A percentile compares a stretch with the other conserved stretches of the same genome.
Evolutionary conservation across 2,888 invertebrate genomes (phyloP).

Genomic region (Minunthozetes semirufus): DNA sequence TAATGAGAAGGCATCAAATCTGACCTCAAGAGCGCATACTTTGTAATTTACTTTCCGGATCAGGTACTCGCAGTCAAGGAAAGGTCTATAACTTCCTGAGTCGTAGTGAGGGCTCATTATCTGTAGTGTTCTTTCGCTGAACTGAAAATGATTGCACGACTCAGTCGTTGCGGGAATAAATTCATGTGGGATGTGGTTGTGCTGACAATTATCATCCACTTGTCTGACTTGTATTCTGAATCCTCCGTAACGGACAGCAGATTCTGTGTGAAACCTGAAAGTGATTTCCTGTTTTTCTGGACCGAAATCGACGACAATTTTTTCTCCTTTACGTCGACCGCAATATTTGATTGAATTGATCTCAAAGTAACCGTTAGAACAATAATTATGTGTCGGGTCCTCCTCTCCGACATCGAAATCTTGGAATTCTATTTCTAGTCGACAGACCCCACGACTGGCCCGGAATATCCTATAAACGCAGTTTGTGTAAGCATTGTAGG

Average conservation of each 20-base stretch:
- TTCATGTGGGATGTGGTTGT: slow-evolving; percentile 8
- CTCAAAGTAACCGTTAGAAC: slow-evolving; percentile 42
- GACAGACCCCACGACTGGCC: slow-evolving; percentile 39
- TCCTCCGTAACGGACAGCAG: slow-evolving; percentile 38
- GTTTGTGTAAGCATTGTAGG: slow-evolving; percentile 42
- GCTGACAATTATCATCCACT: slow-evolving; percentile 33
- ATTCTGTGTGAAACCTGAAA: slow-evolving; percentile 40
- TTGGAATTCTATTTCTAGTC: slow-evolving; percentile 41
- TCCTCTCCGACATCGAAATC: slow-evolving; percentile 42
- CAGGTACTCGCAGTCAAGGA: slow-evolving; percentile 42
- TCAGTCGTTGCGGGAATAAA: slow-evolving; percentile 28
- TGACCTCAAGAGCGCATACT: slow-evolving; percentile 43
- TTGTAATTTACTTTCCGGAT: slow-evolving; percentile 40
- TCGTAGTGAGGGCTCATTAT: slow-evolving; percentile 41
- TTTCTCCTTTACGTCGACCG: slow-evolving; percentile 33
- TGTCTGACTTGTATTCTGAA: slow-evolving; percentile 41
- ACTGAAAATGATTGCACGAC: slow-evolving; percentile 29
- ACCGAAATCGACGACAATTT: slow-evolving; percentile 41
- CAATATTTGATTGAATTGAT: slow-evolving; percentile 40
- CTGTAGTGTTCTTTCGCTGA: slow-evolving; percentile 38
- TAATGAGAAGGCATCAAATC: slow-evolving; percentile 42
- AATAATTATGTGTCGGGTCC: slow-evolving; percentile 33
- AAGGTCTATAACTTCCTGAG: slow-evolving; percentile 40
- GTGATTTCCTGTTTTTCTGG: slow-evolving; percentile 34
- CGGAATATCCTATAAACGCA: slow-evolving; percentile 42